Evolutionary conservation across 2,797 vertebrate genomes (phyloP).

Genomic region (Argentina silus): DNA sequence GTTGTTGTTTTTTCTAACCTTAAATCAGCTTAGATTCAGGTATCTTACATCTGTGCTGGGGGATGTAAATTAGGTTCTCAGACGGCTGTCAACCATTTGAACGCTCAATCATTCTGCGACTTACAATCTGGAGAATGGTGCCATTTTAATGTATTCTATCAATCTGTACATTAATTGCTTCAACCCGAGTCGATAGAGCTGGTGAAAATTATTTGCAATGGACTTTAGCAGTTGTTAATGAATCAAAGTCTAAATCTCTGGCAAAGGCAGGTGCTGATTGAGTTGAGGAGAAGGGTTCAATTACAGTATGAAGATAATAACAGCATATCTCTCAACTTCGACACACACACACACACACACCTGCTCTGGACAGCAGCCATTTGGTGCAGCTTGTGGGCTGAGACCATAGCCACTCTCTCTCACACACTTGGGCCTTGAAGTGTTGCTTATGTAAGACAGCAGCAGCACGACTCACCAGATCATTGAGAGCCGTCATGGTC

Average conservation of each 20-base stretch:
- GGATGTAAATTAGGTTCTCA: not conserved
- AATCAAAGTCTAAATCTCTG: not conserved
- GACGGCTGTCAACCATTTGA: not conserved
- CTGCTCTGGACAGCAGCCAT: not conserved
- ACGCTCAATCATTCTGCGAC: not conserved
- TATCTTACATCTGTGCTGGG: not conserved
- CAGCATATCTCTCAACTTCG: too few species aligned
- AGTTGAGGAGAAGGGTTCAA: not conserved
- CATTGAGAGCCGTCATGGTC: constrained; percentile 9
- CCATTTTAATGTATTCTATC: not conserved
- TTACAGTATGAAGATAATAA: not conserved
- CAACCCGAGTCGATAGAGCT: not conserved
- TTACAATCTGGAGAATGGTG: not conserved
- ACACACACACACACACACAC: not conserved
- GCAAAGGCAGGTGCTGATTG: constrained; percentile 7
- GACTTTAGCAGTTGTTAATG: not conserved
- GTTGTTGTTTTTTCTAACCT: not conserved
- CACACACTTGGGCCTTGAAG: constrained; percentile 9
- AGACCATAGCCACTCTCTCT: constrained; percentile 12
- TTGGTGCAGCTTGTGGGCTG: not conserved
- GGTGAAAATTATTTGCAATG: not conserved
- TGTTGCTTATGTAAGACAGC: constrained; percentile 44
- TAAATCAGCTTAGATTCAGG: constrained; percentile 5
- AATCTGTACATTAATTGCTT: not conserved
- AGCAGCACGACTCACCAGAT: constrained; percentile 18